Conservation (phyloP, 2,888 invertebrate species). For the Pantelozetes paolii region DNA sequence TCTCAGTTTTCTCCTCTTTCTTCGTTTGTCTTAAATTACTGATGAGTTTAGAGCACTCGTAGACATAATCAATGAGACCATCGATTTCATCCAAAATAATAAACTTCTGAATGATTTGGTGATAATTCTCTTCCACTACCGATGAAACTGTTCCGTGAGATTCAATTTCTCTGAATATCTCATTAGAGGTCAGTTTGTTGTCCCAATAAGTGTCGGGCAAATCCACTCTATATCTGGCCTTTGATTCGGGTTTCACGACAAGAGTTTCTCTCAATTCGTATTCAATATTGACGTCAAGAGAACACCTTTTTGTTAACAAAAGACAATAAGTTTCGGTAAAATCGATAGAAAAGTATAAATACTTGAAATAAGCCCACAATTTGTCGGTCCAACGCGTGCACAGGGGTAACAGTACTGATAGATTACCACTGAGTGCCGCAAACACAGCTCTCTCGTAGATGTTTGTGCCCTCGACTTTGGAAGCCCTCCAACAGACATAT, state of each 20-base stretch:
- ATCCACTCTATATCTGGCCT: constrained; percentile 49
- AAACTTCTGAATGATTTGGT: constrained; percentile 65
- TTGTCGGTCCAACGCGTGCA: constrained; percentile 82
- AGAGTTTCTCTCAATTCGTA: constrained; percentile 65
- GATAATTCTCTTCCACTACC: constrained; percentile 54
- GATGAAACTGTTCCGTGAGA: constrained; percentile 34
- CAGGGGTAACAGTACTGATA: constrained; percentile 68
- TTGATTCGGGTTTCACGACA: constrained; percentile 50
- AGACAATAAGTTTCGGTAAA: background rate
- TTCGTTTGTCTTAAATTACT: constrained; percentile 10
- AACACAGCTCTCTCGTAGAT: constrained; percentile 62
- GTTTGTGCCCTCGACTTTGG: constrained; percentile 50
- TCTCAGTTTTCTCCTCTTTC: background rate
- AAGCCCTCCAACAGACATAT: constrained; percentile 58
- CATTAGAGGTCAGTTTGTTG: constrained; percentile 45
- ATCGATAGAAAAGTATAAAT: constrained; percentile 57
- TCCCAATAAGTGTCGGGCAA: constrained; percentile 48
- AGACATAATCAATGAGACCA: constrained; percentile 47
- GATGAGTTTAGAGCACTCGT: constrained; percentile 42
- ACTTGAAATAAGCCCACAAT: constrained; percentile 71
- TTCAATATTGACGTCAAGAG: constrained; percentile 71
- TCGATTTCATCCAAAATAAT: constrained; percentile 71
- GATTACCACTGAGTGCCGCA: constrained; percentile 75
- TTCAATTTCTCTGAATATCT: constrained; percentile 43
- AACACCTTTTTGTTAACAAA: constrained; percentile 29